Conservation (phyloP, 1,140 invertebrate genomes). For the Aethina tumida region DNA sequence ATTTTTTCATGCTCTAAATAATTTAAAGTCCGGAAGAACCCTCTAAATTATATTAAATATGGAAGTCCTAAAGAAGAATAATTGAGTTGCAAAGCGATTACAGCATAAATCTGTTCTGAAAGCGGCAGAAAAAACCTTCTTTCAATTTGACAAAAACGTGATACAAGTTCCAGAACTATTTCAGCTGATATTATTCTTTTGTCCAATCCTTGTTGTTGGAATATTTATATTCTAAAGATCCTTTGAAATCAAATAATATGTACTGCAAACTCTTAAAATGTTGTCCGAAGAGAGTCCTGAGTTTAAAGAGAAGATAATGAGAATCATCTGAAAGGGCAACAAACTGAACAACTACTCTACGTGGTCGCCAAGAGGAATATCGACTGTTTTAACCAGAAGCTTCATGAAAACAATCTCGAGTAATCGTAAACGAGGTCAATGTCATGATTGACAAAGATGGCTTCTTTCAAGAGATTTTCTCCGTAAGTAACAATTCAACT, state of each 20-base stretch:
- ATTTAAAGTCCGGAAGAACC: no score
- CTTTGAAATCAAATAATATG: conserved; percentile 59
- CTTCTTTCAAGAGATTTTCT: conserved; percentile 41
- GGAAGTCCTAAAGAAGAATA: conserved; percentile 44
- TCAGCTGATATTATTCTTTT: conserved; percentile 64
- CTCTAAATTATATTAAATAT: conserved; percentile 39
- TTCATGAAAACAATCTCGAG: conserved; percentile 48
- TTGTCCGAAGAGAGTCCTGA: conserved; percentile 40
- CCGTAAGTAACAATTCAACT: no score
- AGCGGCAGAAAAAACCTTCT: conserved; percentile 48
- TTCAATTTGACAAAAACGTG: conserved; percentile 52
- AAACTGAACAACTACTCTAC: conserved; percentile 57
- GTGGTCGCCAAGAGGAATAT: conserved; percentile 55
- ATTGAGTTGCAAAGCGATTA: conserved; percentile 55
- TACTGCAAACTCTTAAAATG: conserved; percentile 53
- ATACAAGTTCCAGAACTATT: conserved; percentile 61
- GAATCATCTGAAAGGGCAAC: conserved; percentile 35
- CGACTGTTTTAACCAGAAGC: conserved; percentile 55
- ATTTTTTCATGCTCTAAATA: no score
- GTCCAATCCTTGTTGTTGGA: conserved; percentile 43
- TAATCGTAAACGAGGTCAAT: conserved; percentile 65
- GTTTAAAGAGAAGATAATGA: conserved; percentile 38
- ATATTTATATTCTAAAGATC: conserved; percentile 43
- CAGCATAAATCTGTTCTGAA: conserved; percentile 39
- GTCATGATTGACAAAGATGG: conserved; percentile 49